phyloP scores from a whole-genome alignment of 2,113 vertebrate genomes.

The Sinocyclocheilus maitianheensis region DNA sequence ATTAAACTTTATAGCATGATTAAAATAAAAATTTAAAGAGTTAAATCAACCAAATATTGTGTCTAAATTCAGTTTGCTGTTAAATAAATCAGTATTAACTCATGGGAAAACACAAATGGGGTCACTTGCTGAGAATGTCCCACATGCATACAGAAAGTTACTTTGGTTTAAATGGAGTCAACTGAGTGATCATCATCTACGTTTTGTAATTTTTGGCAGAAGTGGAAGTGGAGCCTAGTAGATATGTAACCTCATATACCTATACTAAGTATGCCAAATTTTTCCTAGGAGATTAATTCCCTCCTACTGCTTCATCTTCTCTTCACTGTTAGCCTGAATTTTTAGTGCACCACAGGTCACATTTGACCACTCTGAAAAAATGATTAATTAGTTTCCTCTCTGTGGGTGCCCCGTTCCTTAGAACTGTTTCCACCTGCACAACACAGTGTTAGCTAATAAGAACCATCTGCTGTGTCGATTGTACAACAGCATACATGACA shows the following conservation, averaged over 20 bases:
- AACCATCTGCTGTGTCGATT: conserved; percentile 51
- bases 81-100: neutral
- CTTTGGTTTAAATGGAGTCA: neutral
- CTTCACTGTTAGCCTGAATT: neutral
- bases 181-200: neutral
- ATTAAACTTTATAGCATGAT: neutral
- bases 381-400: conserved; percentile 54
- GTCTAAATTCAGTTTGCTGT: neutral
- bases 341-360: conserved; percentile 10
- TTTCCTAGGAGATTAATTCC: conserved; percentile 5
- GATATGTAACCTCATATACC: neutral
- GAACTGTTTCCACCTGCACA: conserved; percentile 42
- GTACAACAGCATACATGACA: conserved; percentile 18
- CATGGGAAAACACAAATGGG: neutral
- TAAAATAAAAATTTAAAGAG: neutral
- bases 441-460: conserved; percentile 50
- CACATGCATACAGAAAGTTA: neutral
- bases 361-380: conserved; percentile 43
- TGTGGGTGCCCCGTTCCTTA: conserved; percentile 21
- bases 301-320: neutral
- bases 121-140: neutral
- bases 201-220: neutral
- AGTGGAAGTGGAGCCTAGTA: neutral
- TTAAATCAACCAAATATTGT: neutral
- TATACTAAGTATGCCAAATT: neutral